Evolutionary conservation across 1,140 invertebrate genomes (phyloP).

Genomic region (Tetramorium parvispinum): DNA sequence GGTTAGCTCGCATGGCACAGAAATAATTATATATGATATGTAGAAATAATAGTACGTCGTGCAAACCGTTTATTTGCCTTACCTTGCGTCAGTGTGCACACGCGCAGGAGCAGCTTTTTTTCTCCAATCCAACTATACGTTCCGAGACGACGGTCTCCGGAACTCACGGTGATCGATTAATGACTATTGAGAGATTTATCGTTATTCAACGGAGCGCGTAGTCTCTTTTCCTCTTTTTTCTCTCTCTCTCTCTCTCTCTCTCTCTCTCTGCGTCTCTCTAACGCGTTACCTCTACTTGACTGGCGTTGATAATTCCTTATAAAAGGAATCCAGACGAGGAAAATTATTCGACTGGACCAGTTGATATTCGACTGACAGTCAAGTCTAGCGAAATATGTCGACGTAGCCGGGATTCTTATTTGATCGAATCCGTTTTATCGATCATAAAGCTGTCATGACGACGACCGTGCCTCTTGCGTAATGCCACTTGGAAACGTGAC

Average conservation of each 20-base stretch:
- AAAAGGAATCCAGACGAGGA: not conserved
- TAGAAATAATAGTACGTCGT: not conserved
- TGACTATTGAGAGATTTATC: constrained; percentile 33
- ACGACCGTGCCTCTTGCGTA: constrained; percentile 50
- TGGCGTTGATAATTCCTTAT: constrained; percentile 12
- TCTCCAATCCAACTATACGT: not conserved
- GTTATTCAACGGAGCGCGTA: constrained; percentile 3
- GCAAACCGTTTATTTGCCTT: constrained; percentile 3
- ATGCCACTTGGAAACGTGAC: constrained; percentile 64
- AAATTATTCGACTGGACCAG: not conserved
- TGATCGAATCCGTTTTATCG: constrained; percentile 40
- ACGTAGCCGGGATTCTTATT: constrained; percentile 5
- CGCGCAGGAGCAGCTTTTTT: not conserved
- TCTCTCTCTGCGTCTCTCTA: not conserved
- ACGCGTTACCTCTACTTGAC: not conserved
- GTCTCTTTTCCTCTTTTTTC: not conserved
- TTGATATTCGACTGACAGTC: constrained; percentile 1
- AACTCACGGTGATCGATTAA: constrained; percentile 24
- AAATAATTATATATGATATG: not conserved
- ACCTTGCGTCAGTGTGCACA: not conserved
- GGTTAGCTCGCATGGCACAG: not conserved
- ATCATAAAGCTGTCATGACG: constrained; percentile 61
- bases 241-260: not conserved
- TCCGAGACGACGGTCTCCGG: not conserved
- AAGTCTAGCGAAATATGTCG: not conserved